Base-by-base conservation (phyloP, 2,888 invertebrate genomes). In the Ferdinandea cuprea region DNA sequence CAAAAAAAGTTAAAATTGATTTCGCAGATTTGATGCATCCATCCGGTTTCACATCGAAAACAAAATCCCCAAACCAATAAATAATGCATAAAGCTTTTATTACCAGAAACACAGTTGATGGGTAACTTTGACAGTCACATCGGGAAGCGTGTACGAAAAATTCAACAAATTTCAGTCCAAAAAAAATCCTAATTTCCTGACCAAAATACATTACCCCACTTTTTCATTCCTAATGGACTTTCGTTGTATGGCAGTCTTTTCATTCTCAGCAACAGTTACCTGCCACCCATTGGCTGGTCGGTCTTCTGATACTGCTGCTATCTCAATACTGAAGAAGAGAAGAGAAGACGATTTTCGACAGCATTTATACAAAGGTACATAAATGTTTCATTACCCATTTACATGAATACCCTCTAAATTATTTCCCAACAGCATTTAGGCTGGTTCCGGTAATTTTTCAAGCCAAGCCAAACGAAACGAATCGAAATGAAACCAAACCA, bases 151-250 rank as follows among this genome's bases (percentile, higher is more conserved):
- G n/a, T 61, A 42, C 35, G 15, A 7, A 13, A 28, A n/a, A n/a
- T 7, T 11, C 8, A 3, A 7, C 8, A 9, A 8, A 48, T 11
- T 9, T 32, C 59, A 30, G 9, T 28, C 0, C 11, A 11, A 19
- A 19, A 46, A 13, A 35, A 40, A 50, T 52, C 59, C 59, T 35
- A 61, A 50, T 44, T 74, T 42, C 7, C 44, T 63, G 28, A 42
- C 44, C n/a, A 13, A 32, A 54, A 68, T 48, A 48, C 42, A 63
- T 61, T 69, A 61, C 44, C 50, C 48, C 61, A 72, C 66, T 63
- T 72, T 72, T 76, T 77, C 72, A 77, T 72, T 68, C 48, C 68
- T 83, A 83, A 83, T 83, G 83, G 83, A 73, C 37, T 73, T 77
- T 83, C 30, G 56, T 37, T 73, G 83, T 72, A 52, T 13, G n/a